Base-by-base conservation (phyloP, 2,888 invertebrate species). In the Aricia artaxerxes region DNA sequence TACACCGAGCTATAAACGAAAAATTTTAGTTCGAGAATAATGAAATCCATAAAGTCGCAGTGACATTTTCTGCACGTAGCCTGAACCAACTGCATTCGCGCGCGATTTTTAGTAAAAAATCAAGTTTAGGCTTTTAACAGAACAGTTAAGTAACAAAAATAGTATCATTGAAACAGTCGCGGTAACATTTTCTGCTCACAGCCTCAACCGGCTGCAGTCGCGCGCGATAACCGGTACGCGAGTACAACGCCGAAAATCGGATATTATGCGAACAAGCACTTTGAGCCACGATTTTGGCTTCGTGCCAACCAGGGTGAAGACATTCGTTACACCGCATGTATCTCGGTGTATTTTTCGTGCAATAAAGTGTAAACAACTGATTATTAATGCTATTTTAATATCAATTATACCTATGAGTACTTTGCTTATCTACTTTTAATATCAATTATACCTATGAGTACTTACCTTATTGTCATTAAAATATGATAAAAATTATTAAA, bases 161-260 rank as follows among this genome's bases (percentile, higher is more conserved):
- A 3, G 57, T 49, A 0, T 11, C 49, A 49, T 49, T 2, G 57
- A 57, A 24, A 35, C 38, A 38, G 38, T 69, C 69, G 69, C 69
- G 5, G 69, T 13, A 38, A 69, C 35, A 69, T 69, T 69, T 35
- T 1, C 5, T 69, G 6, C 13, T 16, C 35, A 31, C 53, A 31
- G 35, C 57, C 73, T 57, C 49, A 76, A 57, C 31, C 53, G 31
- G 2, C 76, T 76, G 76, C 57, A 76, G 57, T 16, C 78, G 73
- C 57, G 35, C 53, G 38, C 73, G 78, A 60, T 73, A 75, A 73
- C 73, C 57, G 60, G 60, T 69, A 38, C 16, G 60, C 81, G 81
- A 81, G 24, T 82, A 82, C 82, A 83, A 82, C 83, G 83, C 83
- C 81, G 81, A 80, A 84, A 85, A 84, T 85, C 84, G 84, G 84